These are phyloP conservation scores for Clarias macrocephalus DNA, from an alignment of 2,113 vertebrate genomes.

Conservation along the genomic window DNA sequence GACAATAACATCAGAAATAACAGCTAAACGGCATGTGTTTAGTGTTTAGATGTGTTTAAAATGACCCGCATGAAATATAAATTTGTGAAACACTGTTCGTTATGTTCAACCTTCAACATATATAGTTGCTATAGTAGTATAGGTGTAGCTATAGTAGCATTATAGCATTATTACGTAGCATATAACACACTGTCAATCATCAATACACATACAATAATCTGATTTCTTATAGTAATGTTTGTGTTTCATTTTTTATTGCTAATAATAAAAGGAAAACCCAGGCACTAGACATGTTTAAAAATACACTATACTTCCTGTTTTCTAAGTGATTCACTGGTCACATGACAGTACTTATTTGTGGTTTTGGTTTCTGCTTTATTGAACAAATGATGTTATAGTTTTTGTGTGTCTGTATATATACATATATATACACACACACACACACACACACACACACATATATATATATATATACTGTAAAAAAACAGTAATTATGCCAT, in stretches of 20 bases:
- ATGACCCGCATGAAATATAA: not conserved
- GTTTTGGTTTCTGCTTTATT: conserved; percentile 14
- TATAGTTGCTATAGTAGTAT: no score
- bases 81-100: not conserved
- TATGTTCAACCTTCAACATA: not conserved
- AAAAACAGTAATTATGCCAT: not conserved
- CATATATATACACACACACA: no score
- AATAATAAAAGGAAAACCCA: not conserved
- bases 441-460: no score
- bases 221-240: not conserved
- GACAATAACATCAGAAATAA: not conserved
- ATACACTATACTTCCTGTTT: conserved; percentile 29
- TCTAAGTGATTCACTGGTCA: conserved; percentile 26
- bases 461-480: no score
- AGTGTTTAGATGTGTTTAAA: not conserved
- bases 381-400: conserved; percentile 1
- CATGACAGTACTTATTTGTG: conserved; percentile 22
- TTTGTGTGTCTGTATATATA: no score
- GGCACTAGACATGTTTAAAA: not conserved
- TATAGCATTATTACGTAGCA: no score
- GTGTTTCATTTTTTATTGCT: not conserved
- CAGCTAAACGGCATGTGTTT: not conserved
- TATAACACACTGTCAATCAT: not conserved
- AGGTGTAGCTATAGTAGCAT: no score
- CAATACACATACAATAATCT: not conserved